Percentiles rank a stretch among this genome's conserved stretches.
These are phyloP conservation scores for Mesoligia furuncula DNA, from an alignment of 2,888 invertebrate genomes.

Conservation along the genomic window DNA sequence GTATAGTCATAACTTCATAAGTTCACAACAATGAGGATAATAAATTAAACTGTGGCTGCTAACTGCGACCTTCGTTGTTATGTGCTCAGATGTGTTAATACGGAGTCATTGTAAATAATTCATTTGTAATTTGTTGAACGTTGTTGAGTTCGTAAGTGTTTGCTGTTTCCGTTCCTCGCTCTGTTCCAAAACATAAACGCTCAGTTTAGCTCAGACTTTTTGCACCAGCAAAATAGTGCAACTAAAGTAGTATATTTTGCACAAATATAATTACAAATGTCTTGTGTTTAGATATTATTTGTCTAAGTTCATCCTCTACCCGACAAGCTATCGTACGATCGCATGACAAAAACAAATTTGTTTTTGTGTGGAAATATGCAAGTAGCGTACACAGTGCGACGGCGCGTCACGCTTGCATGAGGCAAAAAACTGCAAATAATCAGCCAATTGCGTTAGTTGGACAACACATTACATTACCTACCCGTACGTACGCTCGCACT, in stretches of 20 bases:
- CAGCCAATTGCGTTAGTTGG: conserved; percentile 62
- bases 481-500: conserved; percentile 71
- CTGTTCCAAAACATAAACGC: conserved; percentile 13
- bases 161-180: conserved; percentile 27
- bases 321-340: conserved; percentile 26
- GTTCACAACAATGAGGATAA: conserved; percentile 57
- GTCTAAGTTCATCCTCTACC: conserved; percentile 2
- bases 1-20: conserved; percentile 58
- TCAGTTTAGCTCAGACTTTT: not conserved
- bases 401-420: conserved; percentile 68
- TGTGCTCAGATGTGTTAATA: conserved; percentile 69
- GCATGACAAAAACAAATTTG: conserved; percentile 56
- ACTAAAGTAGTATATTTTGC: not conserved
- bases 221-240: not conserved
- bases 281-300: not conserved
- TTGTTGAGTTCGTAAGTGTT: conserved; percentile 31
- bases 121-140: conserved; percentile 45
- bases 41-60: conserved; percentile 63
- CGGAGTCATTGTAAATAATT: conserved; percentile 60
- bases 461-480: conserved; percentile 62
- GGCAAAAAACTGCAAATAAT: conserved; percentile 69
- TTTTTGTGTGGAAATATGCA: conserved; percentile 61
- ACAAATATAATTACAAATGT: conserved; percentile 1
- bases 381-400: conserved; percentile 63
- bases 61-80: conserved; percentile 67